Evolutionary conservation across 2,797 vertebrate genomes (phyloP).

Genomic region (Falco naumanni): DNA sequence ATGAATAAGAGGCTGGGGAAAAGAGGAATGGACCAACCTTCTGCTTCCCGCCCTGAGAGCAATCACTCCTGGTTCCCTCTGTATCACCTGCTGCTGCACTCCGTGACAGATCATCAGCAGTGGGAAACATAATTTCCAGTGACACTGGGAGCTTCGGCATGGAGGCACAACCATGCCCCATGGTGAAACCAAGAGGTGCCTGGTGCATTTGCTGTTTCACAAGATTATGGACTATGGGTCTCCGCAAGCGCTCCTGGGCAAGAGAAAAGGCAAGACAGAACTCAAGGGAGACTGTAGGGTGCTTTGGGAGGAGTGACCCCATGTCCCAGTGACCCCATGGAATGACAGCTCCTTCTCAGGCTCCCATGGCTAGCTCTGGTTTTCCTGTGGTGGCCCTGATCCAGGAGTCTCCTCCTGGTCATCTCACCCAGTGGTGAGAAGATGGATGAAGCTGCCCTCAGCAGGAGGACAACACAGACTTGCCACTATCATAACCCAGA

Average conservation of each 20-base stretch:
- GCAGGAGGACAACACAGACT: neutral
- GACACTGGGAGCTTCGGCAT: neutral
- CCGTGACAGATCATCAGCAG: accelerated
- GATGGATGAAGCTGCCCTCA: neutral
- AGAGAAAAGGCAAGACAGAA: neutral
- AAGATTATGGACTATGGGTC: accelerated
- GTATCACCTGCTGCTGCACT: neutral
- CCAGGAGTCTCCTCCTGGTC: neutral
- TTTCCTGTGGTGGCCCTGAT: neutral
- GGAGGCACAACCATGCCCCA: neutral
- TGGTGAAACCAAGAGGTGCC: neutral
- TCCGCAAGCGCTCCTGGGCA: neutral
- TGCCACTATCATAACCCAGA: neutral
- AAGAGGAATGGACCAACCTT: neutral
- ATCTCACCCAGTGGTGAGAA: accelerated
- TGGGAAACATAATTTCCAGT: neutral
- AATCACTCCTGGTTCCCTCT: neutral
- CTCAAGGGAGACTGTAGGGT: neutral
- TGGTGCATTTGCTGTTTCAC: neutral
- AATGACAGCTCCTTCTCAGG: neutral
- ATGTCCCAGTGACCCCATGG: neutral
- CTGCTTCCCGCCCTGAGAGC: neutral
- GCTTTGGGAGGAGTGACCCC: neutral
- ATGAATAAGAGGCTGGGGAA: neutral
- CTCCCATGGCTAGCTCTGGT: neutral